Evolutionary conservation across 2,888 invertebrate genomes (phyloP), one percentile per base, ranked within the genome.

Genomic region (Acheta domesticus): DNA sequence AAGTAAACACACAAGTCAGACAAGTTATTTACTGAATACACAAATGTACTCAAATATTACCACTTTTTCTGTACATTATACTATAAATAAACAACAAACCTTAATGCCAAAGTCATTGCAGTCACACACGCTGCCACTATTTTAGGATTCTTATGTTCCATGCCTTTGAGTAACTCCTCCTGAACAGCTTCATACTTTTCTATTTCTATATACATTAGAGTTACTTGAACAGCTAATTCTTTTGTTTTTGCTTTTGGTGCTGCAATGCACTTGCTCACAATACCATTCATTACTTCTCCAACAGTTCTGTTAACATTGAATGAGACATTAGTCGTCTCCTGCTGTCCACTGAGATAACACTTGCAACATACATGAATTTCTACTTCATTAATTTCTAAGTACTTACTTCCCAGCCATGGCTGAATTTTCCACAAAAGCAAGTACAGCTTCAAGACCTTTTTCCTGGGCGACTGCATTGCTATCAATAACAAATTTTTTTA

Each of bases 141-240:
- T 88, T 98, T 99, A 0, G 99, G 98, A 87, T 98, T 98, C 87
- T 99, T 99, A 84, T 95, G 95, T 76, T 96, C 95, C 88, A 96
- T 93, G 62, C 98, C 98, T 88, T 97, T 97, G 23, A 97, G 88
- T 2, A 99, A 88, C 86, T 97, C 98, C 83, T 98, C 98, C 83
- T 93, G 89, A 0, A 96, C 96, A 16, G 91, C 87, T 82, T 98
- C 98, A 81, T 95, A 94, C 86, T 97, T 98, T 85, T 99, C 98
- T 84, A 98, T 96, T 89, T 99, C 98, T 83, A 98, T 91, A 86
- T 95, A 98, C 95, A 97, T 96, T 81, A 99, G 88, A 11, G 93
- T 92, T 82, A 98, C 91, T 88, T 97, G 97, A 80, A 94, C 89
- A 0, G 96, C 94, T 77, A 97, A 89, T 83, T 98, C 98, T 86